These are phyloP conservation scores for Tetranychus truncatus DNA, from an alignment of 2,888 invertebrate genomes.

Conservation along the genomic window DNA sequence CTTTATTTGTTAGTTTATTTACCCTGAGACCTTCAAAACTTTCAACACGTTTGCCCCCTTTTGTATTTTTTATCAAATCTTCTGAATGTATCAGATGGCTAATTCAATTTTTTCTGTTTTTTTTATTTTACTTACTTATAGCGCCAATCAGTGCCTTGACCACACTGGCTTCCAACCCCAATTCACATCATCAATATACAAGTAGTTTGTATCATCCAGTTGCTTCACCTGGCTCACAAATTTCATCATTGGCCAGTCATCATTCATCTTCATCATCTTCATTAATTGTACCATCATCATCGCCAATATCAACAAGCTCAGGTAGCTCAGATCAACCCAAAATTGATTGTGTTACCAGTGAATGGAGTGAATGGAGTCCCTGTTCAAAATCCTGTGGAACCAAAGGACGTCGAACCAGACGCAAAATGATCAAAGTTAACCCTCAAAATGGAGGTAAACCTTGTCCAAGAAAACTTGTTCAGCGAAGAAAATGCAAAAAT, in stretches of 20 bases:
- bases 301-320: slow-evolving; percentile 32
- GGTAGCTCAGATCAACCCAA: slow-evolving; percentile 28
- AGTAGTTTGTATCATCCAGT: background rate
- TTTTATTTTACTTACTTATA: background rate
- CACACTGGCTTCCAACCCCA: slow-evolving; percentile 19
- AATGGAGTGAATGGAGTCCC: slow-evolving; percentile 64
- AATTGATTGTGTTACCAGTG: slow-evolving; percentile 42
- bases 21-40: too few species aligned
- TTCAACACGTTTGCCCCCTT: background rate
- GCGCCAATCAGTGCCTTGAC: slow-evolving; percentile 26
- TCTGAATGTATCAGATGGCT: background rate
- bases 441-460: slow-evolving; percentile 45
- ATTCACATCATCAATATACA: background rate
- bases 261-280: background rate
- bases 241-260: background rate
- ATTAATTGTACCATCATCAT: slow-evolving; percentile 52
- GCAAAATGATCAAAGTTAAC: slow-evolving; percentile 42
- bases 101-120: background rate
- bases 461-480: slow-evolving; percentile 44
- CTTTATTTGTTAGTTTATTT: background rate
- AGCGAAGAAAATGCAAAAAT: slow-evolving; percentile 42
- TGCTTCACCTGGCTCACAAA: background rate
- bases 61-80: too few species aligned
- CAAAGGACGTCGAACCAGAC: slow-evolving; percentile 46
- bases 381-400: slow-evolving; percentile 62